Evolutionary conservation across 2,113 vertebrate species (phyloP), one percentile per base, ranked within the genome.

Genomic region (Sclerurus mexicanus): DNA sequence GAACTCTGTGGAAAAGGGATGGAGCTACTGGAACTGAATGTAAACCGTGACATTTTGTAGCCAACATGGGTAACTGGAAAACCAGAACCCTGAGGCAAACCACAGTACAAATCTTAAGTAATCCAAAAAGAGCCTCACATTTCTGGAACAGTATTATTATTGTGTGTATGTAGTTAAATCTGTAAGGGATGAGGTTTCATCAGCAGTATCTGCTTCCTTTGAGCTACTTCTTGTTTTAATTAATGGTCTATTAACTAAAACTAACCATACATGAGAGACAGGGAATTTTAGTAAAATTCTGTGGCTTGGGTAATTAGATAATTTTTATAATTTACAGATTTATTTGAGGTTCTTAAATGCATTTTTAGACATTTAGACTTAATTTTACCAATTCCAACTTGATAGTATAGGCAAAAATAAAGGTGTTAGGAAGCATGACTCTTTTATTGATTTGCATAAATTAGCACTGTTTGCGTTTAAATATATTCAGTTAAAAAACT

Each of bases 371-470:
- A 44, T 75, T 89, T 85, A 55, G 15, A 59, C 18, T 47, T 87
- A 87, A 72, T 76, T 80, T 86, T 86, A 27, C 33, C 9, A 21
- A 28, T 67, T 88, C 3, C 25, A 78, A 71, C 22, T 88, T 67
- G 31, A 69, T 77, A 80, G 42, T 15, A 15, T 55, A 87, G 47
- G 63, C 27, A 58, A 73, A 89, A 95, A 76, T 76, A 83, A 83
- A 88, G 21, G 72, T 88, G 30, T 73, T 88, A 50, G 64, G 44
- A 59, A 60, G 20, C 42, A 46, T 20, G 63, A 39, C 25, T 63
- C 20, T 68, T 73, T 76, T 63, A 59, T 35, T 93, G 59, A 74
- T 46, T 80, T 76, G 37, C n/a, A 63, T 89, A 89, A 90, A 90
- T 87, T 82, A 88, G 18, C 59, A n/a, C 10, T 73, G 35, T 69